Evolutionary conservation across 2,888 invertebrate genomes (phyloP).

Genomic region (Merodon equestris): DNA sequence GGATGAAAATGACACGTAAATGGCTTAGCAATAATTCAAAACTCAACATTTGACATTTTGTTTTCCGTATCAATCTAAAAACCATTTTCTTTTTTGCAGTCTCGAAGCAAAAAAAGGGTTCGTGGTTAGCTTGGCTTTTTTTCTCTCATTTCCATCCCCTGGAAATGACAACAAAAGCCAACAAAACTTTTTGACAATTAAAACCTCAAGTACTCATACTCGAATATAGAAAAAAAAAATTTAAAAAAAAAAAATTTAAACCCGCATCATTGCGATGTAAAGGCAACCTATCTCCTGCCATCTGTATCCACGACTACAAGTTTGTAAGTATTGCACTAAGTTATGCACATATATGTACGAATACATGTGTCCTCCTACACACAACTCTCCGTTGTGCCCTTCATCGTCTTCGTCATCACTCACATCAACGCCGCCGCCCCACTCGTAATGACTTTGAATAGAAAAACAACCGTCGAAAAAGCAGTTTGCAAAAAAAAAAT

Average conservation of each 20-base stretch:
- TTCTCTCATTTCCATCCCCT: constrained; percentile 16
- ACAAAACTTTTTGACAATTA: constrained; percentile 67
- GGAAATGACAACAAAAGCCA: constrained; percentile 49
- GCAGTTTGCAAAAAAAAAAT: constrained; percentile 59
- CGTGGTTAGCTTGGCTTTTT: not conserved
- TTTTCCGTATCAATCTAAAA: too few relatives aligned
- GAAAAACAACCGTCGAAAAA: constrained; percentile 68
- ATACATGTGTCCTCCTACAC: too few relatives aligned
- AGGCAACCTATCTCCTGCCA: constrained; percentile 58
- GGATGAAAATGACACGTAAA: too few relatives aligned
- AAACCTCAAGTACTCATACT: constrained; percentile 44
- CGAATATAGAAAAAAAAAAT: not conserved
- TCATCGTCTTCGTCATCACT: constrained; percentile 21
- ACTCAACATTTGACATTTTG: too few relatives aligned
- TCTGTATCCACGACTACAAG: constrained; percentile 14
- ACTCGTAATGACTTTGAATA: constrained; percentile 54
- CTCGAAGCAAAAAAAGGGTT: not conserved
- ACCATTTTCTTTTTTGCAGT: constrained; percentile 1
- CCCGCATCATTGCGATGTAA: constrained; percentile 43
- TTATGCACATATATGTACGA: constrained; percentile 41
- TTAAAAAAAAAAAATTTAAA: constrained; percentile 5
- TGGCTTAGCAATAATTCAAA: too few relatives aligned
- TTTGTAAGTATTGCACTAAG: constrained; percentile 51
- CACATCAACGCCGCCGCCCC: constrained; percentile 18
- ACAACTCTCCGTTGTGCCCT: constrained; percentile 19